A percentile compares a stretch with the other conserved stretches of the same genome.
Evolutionary conservation across 2,113 vertebrate genomes (phyloP).

Genomic region (Aix galericulata): DNA sequence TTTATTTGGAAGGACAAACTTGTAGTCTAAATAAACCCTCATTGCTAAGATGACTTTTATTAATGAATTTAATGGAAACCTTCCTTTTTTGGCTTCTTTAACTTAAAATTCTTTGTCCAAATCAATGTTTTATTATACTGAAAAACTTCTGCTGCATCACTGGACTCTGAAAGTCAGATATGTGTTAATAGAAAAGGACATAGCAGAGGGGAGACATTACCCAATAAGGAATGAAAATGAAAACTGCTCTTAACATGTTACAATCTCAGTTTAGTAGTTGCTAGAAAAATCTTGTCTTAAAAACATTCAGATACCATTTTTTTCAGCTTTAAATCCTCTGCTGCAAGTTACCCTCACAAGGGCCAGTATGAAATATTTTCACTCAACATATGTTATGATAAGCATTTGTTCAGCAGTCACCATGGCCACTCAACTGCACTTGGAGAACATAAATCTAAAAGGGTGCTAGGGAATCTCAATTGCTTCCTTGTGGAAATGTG

Average conservation of each 20-base stretch:
- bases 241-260: background rate
- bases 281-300: background rate
- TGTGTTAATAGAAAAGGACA: background rate
- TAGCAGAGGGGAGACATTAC: constrained; percentile 2
- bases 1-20: constrained; percentile 40
- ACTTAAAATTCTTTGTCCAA: background rate
- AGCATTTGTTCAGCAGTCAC: background rate
- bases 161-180: background rate
- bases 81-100: constrained; percentile 46
- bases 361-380: background rate
- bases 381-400: background rate
- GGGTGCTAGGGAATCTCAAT: background rate
- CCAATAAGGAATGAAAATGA: constrained; percentile 44
- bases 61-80: constrained; percentile 42
- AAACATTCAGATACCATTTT: background rate
- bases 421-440: accelerated
- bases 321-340: background rate
- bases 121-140: background rate
- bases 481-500: background rate
- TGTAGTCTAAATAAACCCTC: constrained; percentile 39
- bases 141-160: background rate
- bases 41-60: constrained; percentile 28
- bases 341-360: background rate
- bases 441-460: background rate
- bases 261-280: background rate